Evolutionary conservation across 2,113 vertebrate species (phyloP).

Genomic region (Myrmecophaga tridactyla): DNA sequence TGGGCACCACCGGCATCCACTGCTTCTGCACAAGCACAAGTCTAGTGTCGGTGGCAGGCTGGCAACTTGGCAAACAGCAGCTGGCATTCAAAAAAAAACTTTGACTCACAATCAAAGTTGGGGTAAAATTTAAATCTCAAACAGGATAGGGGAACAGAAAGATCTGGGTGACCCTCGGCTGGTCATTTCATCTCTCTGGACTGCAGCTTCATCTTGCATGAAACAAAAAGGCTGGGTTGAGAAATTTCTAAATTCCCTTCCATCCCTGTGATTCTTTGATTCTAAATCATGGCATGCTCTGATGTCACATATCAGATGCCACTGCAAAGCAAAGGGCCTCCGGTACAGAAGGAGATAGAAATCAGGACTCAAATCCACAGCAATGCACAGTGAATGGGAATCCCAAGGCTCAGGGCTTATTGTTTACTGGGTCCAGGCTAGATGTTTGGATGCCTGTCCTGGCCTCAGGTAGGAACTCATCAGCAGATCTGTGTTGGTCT

Average conservation of each 20-base stretch:
- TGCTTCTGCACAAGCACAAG: not conserved
- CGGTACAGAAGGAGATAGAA: not conserved
- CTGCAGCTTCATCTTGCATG: not conserved
- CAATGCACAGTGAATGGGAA: not conserved
- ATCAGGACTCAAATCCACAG: not conserved
- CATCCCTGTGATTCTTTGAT: not conserved
- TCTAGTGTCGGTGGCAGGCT: not conserved
- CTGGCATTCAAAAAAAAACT: not conserved
- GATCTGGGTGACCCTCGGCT: not conserved
- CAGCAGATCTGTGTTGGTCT: not conserved
- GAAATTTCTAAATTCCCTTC: not conserved
- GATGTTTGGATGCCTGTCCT: not conserved
- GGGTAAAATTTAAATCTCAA: not conserved
- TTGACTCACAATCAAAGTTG: not conserved
- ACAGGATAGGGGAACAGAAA: not conserved
- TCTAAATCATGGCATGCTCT: not conserved
- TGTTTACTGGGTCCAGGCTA: not conserved
- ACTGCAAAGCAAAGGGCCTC: not conserved
- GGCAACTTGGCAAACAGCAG: not conserved
- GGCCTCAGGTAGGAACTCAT: too few relatives aligned
- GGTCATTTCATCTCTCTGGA: not conserved
- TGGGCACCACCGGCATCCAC: not conserved
- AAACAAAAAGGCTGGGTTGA: not conserved
- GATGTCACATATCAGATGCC: not conserved
- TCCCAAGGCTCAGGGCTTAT: not conserved